These are phyloP conservation scores for Alsophila aescularia DNA, from an alignment of 2,888 invertebrate genomes.

Conservation along the genomic window DNA sequence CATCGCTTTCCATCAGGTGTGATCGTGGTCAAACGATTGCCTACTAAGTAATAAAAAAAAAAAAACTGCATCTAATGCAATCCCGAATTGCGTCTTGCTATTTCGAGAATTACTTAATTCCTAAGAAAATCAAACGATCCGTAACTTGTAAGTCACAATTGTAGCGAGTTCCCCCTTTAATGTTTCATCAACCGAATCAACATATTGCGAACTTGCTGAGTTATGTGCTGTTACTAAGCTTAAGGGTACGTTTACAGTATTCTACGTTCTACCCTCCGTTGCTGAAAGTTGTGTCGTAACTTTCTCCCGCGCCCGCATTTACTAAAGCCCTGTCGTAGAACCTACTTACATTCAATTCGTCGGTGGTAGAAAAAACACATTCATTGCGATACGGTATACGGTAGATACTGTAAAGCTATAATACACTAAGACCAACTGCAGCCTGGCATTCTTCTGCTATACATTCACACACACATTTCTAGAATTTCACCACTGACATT, in stretches of 20 bases:
- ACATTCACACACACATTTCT: too few species aligned
- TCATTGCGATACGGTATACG: too few species aligned
- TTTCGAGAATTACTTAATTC: constrained; percentile 10
- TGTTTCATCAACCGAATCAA: constrained; percentile 46
- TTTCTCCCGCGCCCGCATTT: neutral
- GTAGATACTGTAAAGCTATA: too few species aligned
- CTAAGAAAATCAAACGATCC: constrained; percentile 5
- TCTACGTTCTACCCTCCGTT: neutral
- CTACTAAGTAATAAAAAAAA: too few species aligned
- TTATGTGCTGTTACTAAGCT: constrained; percentile 59
- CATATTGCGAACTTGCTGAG: constrained; percentile 60
- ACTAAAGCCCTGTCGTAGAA: neutral
- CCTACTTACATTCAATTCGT: too few species aligned
- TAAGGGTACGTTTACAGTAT: constrained; percentile 8
- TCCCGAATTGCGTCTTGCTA: constrained; percentile 1
- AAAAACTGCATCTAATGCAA: neutral
- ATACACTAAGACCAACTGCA: too few species aligned
- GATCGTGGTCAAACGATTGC: too few species aligned
- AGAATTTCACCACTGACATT: too few species aligned
- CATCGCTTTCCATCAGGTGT: too few species aligned
- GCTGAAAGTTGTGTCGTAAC: neutral
- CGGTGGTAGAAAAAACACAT: too few species aligned
- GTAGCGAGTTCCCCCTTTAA: constrained; percentile 26
- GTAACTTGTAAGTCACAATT: constrained; percentile 11
- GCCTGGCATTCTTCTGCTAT: too few species aligned